Base-by-base conservation (phyloP, 2,797 vertebrate genomes). In the Trichosurus vulpecula region DNA sequence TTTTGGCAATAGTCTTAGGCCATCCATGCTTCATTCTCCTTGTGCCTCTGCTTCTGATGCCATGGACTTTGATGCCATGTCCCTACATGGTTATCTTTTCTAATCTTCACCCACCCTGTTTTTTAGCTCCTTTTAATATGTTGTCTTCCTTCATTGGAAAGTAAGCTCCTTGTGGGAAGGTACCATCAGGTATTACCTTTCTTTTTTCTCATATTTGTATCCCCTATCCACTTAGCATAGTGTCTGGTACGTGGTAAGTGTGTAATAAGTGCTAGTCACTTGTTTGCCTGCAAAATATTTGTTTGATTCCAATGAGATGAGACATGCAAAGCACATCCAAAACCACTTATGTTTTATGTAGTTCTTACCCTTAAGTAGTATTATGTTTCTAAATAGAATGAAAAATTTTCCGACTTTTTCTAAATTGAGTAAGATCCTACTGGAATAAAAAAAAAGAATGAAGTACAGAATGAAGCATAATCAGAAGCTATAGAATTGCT, bases 401-500 rank as follows among this genome's bases (percentile, higher is more conserved):
- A 91, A 31, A 52, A 92, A 94, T 95, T 93, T 94, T 95, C 58
- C 25, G 91, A 94, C 52, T 93, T 96, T 66, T 2, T 95, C 51
- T 93, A 91, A 93, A 94, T 91, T 97, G 92, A 92, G 91, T 74
- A 54, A 92, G 31, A 95, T 30, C 90, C 2, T 96, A 10, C 94
- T 56, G 92, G 31, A 41, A 47, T 58, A 3, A 96, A 22, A 3
- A 96, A 22, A 58, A 58, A 91, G 31, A 95, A 12, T 81, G 91
- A 90, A 2, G 22, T 94, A 94, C 91, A 95, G 94, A 94, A 90
- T 90, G 25, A 51, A 52, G 52, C 47, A 10, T 30, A 90, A 90
- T 90, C 87, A 93, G 66, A 96, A 96, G 96, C 54, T 96, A 93
- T 94, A 53, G 8, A 57, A 54, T 92, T 93, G 3, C 47, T 92